Conservation (phyloP, 2,888 invertebrate species). For the Sinotaia quadrata region DNA sequence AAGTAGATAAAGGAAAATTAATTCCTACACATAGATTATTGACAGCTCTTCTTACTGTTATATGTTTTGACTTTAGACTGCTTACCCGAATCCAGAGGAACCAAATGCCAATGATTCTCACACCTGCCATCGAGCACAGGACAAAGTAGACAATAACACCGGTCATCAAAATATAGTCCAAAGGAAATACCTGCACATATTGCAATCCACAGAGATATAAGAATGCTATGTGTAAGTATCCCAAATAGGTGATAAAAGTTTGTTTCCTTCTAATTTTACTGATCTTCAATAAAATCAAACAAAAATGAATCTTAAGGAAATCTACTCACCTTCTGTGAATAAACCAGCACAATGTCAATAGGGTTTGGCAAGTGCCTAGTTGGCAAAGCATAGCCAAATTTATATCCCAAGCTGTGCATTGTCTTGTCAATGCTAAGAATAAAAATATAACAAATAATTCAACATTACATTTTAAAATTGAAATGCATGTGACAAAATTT, state of each 20-base stretch:
- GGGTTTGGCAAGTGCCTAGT: conserved; percentile 70
- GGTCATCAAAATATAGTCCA: conserved; percentile 72
- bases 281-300: background rate
- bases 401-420: conserved; percentile 70
- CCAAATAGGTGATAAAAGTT: background rate
- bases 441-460: too few species aligned
- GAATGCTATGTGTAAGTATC: background rate
- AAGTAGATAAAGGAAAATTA: too few species aligned
- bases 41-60: background rate
- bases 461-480: too few species aligned
- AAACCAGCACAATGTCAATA: conserved; percentile 70
- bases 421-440: conserved; percentile 72
- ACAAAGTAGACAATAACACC: conserved; percentile 69
- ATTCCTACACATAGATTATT: background rate
- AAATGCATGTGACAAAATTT: too few species aligned
- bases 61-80: conserved; percentile 4
- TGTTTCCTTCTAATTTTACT: background rate
- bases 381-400: conserved; percentile 71
- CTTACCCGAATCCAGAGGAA: conserved; percentile 71
- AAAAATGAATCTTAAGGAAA: background rate
- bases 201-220: background rate
- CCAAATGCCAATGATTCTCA: conserved; percentile 72
- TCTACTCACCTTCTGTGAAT: conserved; percentile 66
- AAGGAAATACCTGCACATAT: conserved; percentile 68
- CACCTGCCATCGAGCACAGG: conserved; percentile 71